Conservation (phyloP, 2,797 vertebrate species). For the Characodon lateralis region DNA sequence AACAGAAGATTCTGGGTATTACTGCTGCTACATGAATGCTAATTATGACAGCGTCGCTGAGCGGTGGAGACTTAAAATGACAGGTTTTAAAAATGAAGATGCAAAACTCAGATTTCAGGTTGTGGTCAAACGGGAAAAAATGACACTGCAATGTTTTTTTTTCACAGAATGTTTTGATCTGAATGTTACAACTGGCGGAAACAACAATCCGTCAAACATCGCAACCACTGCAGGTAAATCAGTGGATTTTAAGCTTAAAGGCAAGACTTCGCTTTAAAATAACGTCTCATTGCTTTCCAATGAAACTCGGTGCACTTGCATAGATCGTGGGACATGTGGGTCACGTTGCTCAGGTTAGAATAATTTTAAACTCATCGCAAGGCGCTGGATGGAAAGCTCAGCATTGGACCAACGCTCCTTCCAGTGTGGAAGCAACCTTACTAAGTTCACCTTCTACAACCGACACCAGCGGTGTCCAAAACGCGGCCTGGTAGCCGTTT, state of each 20-base stretch:
- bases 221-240: neutral
- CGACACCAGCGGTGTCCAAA: too few species aligned
- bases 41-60: neutral
- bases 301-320: too few species aligned
- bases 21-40: neutral
- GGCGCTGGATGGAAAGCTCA: too few species aligned
- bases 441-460: too few species aligned
- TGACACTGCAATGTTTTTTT: neutral
- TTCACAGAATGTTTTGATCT: neutral
- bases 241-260: neutral
- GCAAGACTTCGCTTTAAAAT: too few species aligned
- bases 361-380: too few species aligned
- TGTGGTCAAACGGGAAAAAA: neutral
- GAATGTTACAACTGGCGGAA: neutral
- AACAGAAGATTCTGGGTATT: conserved; percentile 15
- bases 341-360: too few species aligned
- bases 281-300: too few species aligned
- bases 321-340: too few species aligned
- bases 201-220: neutral
- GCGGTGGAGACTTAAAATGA: neutral
- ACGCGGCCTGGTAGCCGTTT: too few species aligned
- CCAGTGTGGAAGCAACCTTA: too few species aligned
- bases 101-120: neutral
- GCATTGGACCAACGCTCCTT: too few species aligned
- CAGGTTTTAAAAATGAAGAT: neutral